Percentiles rank a stretch among this genome's conserved stretches.
phyloP scores from a whole-genome alignment of 2,888 invertebrate species.

The Trypoxylon attenuatum region DNA sequence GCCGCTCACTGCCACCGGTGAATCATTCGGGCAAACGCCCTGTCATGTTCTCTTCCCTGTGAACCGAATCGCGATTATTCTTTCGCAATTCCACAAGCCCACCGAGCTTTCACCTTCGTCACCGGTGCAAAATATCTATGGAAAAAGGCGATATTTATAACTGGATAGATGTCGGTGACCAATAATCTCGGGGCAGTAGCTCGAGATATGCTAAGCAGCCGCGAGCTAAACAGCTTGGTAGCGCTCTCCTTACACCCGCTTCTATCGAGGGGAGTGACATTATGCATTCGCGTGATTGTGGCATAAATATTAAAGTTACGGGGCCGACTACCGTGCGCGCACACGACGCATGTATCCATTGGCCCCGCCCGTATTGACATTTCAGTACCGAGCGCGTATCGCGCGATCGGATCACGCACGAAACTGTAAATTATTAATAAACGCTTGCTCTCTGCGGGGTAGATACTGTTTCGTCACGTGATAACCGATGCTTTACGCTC shows the following conservation, averaged over 20 bases:
- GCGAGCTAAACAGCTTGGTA: neutral
- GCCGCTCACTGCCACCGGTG: neutral
- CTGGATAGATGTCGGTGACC: no score
- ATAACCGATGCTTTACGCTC: slow-evolving; percentile 26
- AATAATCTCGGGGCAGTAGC: slow-evolving; percentile 20
- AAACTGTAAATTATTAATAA: slow-evolving; percentile 39
- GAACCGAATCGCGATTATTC: neutral
- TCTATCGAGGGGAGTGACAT: neutral
- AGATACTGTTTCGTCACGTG: slow-evolving; percentile 9
- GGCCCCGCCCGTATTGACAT: slow-evolving; percentile 22
- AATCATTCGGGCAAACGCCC: neutral
- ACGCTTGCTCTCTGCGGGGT: slow-evolving; percentile 3
- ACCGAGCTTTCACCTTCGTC: neutral
- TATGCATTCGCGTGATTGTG: slow-evolving; percentile 21
- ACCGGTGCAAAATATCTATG: no score
- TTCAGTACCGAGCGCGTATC: slow-evolving; percentile 12
- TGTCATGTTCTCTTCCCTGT: neutral
- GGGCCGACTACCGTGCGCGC: slow-evolving; percentile 2
- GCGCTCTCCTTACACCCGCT: neutral
- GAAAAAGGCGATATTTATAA: no score
- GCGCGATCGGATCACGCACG: slow-evolving; percentile 17
- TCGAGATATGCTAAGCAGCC: neutral
- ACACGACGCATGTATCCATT: slow-evolving; percentile 8
- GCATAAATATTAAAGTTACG: slow-evolving; percentile 32
- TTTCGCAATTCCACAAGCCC: neutral